phyloP scores from a whole-genome alignment of 2,113 vertebrate genomes.

The Caretta caretta region DNA sequence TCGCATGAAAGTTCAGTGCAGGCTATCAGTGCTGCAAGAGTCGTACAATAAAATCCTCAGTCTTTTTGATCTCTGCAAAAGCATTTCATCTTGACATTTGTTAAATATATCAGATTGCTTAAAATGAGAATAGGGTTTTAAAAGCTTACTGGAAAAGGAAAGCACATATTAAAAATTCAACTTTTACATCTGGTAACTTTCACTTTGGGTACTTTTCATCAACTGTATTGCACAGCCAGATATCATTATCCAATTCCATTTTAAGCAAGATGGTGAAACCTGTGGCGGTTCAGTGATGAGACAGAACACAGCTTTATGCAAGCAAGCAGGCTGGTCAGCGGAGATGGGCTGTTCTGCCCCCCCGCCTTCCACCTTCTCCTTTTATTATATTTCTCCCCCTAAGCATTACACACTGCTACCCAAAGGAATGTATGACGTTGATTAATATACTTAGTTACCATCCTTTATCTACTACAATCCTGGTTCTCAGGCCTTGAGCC shows the following conservation, averaged over 20 bases:
- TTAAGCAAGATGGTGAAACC: slow-evolving; percentile 40
- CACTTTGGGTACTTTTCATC: slow-evolving; percentile 51
- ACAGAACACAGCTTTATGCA: too few species aligned
- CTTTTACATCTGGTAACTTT: slow-evolving; percentile 63
- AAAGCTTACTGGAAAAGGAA: slow-evolving; percentile 64
- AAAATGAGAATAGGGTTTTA: slow-evolving; percentile 57
- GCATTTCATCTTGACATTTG: slow-evolving; percentile 77
- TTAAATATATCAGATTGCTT: slow-evolving; percentile 71
- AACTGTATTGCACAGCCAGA: slow-evolving; percentile 31
- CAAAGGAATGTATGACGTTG: too few species aligned
- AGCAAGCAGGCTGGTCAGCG: too few species aligned
- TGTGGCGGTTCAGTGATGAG: too few species aligned
- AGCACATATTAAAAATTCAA: slow-evolving; percentile 44
- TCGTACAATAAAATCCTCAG: slow-evolving; percentile 52
- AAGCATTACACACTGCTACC: too few species aligned
- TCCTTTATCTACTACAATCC: too few species aligned
- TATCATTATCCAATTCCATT: slow-evolving; percentile 52
- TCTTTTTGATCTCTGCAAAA: slow-evolving; percentile 70
- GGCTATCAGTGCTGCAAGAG: slow-evolving; percentile 38
- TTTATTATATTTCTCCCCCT: too few species aligned
- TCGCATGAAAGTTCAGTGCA: slow-evolving; percentile 50
- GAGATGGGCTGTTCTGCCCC: too few species aligned
- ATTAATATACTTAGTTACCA: too few species aligned
- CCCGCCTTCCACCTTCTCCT: too few species aligned
- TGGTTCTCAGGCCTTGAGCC: too few species aligned